These are phyloP conservation scores for Diplosoma virens DNA, from an alignment of 23 tunicate genomes.

Conservation along the genomic window DNA sequence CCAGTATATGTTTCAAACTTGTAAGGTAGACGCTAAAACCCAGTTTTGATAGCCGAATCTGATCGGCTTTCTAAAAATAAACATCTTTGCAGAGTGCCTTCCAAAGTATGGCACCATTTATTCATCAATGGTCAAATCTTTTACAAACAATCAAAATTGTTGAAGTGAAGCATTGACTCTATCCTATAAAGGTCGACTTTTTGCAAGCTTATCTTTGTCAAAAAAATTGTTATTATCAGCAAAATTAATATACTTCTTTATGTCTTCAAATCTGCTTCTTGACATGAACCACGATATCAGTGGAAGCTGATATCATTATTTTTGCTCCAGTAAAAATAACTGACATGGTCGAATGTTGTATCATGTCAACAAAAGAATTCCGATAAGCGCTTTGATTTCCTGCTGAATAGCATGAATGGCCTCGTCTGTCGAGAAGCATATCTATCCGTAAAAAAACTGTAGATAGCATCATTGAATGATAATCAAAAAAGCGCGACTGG, in stretches of 20 bases:
- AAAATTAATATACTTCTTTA: slow-evolving; percentile 1
- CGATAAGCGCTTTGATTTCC: not conserved
- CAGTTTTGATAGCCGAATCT: not conserved
- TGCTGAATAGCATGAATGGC: not conserved
- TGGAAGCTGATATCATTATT: not conserved
- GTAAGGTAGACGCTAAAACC: not conserved
- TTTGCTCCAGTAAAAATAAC: not conserved
- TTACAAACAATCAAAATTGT: not conserved
- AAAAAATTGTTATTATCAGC: slow-evolving; percentile 4
- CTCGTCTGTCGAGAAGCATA: not conserved
- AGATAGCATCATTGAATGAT: not conserved
- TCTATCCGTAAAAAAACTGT: not conserved
- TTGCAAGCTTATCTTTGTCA: not conserved
- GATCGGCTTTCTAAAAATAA: not conserved
- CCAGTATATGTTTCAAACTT: not conserved
- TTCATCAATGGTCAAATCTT: not conserved
- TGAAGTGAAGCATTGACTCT: not conserved
- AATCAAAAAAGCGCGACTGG: not conserved
- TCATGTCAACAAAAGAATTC: slow-evolving; percentile 3
- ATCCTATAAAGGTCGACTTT: not conserved
- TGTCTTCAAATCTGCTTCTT: not conserved
- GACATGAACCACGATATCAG: not conserved
- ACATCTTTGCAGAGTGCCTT: slow-evolving; percentile 5
- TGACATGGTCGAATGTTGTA: slow-evolving; percentile 1
- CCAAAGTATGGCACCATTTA: slow-evolving; percentile 8